Evolutionary conservation across 2,797 vertebrate species (phyloP), one percentile per base, ranked within the genome.

Genomic region (Lepilemur septentrionalis): DNA sequence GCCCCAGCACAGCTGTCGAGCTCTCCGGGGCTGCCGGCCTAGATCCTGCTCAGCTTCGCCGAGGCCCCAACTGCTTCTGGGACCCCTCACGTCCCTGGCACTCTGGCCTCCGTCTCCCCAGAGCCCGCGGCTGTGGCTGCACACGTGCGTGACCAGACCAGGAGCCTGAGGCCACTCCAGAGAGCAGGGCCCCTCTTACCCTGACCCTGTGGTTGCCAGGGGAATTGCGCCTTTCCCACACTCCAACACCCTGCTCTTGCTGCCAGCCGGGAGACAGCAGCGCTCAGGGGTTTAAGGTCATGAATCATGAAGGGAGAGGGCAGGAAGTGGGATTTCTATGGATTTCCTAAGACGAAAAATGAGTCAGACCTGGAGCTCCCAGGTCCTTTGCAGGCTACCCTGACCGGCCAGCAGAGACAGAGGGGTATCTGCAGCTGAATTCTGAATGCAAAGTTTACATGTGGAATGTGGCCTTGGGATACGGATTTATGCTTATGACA

Each of bases 281-380:
- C 2, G 0, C 12, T 25, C 25, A 30, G 23, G 28, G 41, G 12
- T 30, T 43, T 32, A 75, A 43, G 70, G 80, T 59, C 63, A 38
- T 3, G 32, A 52, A 30, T 35, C 69, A 92, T 2, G 63, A 92
- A 55, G 30, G 23, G 11, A 4, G 0, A 61, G 18, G 52, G 48
- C 50, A 78, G 32, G 57, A 86, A 83, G 43, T 38, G 18, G 30
- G 12, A 59, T 4, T n/a, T 90, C 73, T 73, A 65, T 8, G 17
- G 76, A 30, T 69, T 88, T 95, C 65, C 91, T 92, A 20, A 43
- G 59, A 82, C 86, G 92, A 87, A 84, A 87, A 79, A 25, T 17
- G 32, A 90, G 59, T 52, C 72, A 35, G 69, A 35, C 9, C 52
- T 28, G 15, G 43, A 83, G 57, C 35, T 61, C 14, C 25, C 9